Evolutionary conservation across 1,140 invertebrate species (phyloP).

Genomic region (Ectropis grisescens): DNA sequence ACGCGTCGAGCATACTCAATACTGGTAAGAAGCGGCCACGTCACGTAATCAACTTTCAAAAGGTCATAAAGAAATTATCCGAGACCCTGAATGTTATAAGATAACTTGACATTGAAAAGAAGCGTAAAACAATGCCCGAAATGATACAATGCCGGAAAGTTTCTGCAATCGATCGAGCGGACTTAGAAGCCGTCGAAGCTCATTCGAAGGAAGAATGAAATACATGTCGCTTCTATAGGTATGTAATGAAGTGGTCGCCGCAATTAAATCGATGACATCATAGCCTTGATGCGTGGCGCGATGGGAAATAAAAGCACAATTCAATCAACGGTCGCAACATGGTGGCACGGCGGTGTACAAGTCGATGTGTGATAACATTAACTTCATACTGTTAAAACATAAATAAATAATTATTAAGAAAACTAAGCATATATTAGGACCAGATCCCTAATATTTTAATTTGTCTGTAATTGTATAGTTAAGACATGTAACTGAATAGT

Average conservation of each 20-base stretch:
- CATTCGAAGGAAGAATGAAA: constrained; percentile 19
- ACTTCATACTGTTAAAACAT: too few relatives aligned
- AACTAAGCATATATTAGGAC: too few relatives aligned
- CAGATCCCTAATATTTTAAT: too few relatives aligned
- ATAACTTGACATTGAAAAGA: constrained; percentile 27
- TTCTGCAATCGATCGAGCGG: constrained; percentile 21
- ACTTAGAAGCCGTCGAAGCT: constrained; percentile 11
- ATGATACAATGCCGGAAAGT: constrained; percentile 25
- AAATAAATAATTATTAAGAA: too few relatives aligned
- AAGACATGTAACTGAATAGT: too few relatives aligned
- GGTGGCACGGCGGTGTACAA: too few relatives aligned
- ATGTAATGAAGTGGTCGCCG: constrained; percentile 43
- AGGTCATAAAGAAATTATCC: too few relatives aligned
- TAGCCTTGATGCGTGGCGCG: constrained; percentile 28
- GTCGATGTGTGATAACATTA: too few relatives aligned
- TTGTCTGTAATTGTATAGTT: too few relatives aligned
- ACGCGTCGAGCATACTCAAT: constrained; percentile 21
- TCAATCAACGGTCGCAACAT: constrained; percentile 36
- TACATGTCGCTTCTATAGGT: constrained; percentile 33
- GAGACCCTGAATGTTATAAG: too few relatives aligned
- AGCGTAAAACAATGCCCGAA: constrained; percentile 20
- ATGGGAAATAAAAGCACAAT: constrained; percentile 53
- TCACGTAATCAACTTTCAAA: background rate
- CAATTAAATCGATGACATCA: constrained; percentile 64
- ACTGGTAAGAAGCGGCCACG: constrained; percentile 9